Evolutionary conservation across 2,888 invertebrate species (phyloP), one percentile per base, ranked within the genome.

Genomic region (Pseudanteris insignis): DNA sequence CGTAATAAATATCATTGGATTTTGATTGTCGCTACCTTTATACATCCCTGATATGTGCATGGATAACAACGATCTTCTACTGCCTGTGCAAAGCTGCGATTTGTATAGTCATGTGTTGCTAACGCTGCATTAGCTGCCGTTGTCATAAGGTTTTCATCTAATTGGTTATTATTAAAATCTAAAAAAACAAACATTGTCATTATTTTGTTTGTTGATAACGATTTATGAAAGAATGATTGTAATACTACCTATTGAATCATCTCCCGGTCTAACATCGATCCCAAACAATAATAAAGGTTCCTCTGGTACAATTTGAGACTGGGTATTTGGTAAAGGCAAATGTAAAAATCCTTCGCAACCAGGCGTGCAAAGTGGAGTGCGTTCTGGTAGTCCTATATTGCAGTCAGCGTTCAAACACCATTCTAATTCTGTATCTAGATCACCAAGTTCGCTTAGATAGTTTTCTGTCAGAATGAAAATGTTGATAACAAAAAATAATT

Each of bases 331-430:
- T 10, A 78, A 44, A 5, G 78, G 77, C 36, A 79, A 65, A 58
- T 79, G 76, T 13, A 85, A 69, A 63, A 85, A 84, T 48, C 81
- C 80, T 38, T 83, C 82, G 66, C 85, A 85, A 14, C 81, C 81
- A 12, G 84, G 83, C 10, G 82, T 85, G 66, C 86, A 86, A 9
- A 85, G 77, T 2, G 84, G 82, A 0, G 86, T 86, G 40, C 83
- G 82, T 37, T 85, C 84, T 0, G 86, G 85, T n/a, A 82, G 71
- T 12, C 75, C 73, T 1, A 70, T 62, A 14, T 75, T 73, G 74
- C 77, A 80, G 14, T 84, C 74, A 48, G 67, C 70, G 51, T 79
- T 78, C 50, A 79, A 63, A 50, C 77, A 79, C 79, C 79, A 79
- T 44, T 79, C 79, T 6, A 79, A 50, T 34, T 78, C 79, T 0